phyloP scores from a whole-genome alignment of 2,888 invertebrate species.

The Pasiphila rectangulata region DNA sequence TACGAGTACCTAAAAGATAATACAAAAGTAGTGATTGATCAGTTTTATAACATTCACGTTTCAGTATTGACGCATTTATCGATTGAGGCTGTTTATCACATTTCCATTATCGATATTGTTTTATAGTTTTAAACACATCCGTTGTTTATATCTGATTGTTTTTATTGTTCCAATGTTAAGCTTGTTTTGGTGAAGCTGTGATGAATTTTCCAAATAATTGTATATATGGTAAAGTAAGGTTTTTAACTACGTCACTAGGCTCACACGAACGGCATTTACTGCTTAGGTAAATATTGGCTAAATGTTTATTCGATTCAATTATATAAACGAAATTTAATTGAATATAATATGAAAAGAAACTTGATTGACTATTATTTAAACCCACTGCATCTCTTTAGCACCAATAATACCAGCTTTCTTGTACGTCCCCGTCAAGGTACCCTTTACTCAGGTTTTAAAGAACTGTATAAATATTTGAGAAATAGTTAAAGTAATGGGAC shows the following conservation, averaged over 20 bases:
- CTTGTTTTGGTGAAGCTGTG: conserved; percentile 80
- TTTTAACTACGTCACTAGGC: conserved; percentile 69
- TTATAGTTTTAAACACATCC: conserved; percentile 67
- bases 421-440: no score
- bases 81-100: conserved; percentile 61
- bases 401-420: neutral
- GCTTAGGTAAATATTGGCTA: conserved; percentile 76
- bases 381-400: neutral
- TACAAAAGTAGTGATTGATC: conserved; percentile 1
- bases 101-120: conserved; percentile 46
- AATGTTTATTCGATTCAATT: conserved; percentile 79
- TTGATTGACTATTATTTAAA: conserved; percentile 21
- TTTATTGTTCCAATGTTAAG: conserved; percentile 73
- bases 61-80: conserved; percentile 78
- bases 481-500: no score
- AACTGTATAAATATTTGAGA: no score
- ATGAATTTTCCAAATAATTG: conserved; percentile 79
- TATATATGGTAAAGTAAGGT: conserved; percentile 74
- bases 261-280: conserved; percentile 74
- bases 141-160: conserved; percentile 59
- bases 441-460: no score
- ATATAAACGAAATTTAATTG: conserved; percentile 76
- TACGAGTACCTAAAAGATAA: neutral
- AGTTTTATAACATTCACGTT: conserved; percentile 31
- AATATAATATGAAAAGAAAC: conserved; percentile 62